Base-by-base conservation (phyloP, 2,888 invertebrate species). In the Drosophila differens region DNA sequence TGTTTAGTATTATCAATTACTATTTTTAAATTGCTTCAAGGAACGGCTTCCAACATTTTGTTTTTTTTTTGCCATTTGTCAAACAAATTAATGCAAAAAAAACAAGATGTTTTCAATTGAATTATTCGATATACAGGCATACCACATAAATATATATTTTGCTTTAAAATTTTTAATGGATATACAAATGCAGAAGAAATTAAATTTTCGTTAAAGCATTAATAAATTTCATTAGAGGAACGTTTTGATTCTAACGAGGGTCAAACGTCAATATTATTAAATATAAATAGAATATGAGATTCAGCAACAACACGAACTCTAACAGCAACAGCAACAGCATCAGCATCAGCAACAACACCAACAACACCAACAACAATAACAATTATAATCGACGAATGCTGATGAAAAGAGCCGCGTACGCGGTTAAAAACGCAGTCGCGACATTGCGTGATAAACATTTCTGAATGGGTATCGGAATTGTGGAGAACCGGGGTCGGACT, bases 371-470 rank as follows among this genome's bases (percentile, higher is more conserved):
- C 52, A 70, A n/a, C 16, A 55, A 51, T 22, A 65, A 44, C 39
- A 71, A 51, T 57, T 71, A 72, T 64, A 70, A 74, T 68, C 58
- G 60, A 60, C 57, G 73, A 74, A 67, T 58, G 63, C 61, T 76
- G 82, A 76, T 87, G 79, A 85, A 88, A 90, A 79, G 84, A 78
- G 89, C 89, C 88, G 88, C 84, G 55, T 37, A 70, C 70, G 64
- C 55, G 66, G 60, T 49, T 63, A 28, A 69, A 76, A 74, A 72
- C 70, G 54, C 74, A 70, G 83, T 79, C 88, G 88, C 88, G 90
- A 85, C 88, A 88, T 91, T 89, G 90, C 91, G 91, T 91, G 91
- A 86, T 91, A 85, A 91, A 81, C 88, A 78, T 85, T 85, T 87
- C 78, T 83, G 81, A 82, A 85, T 81, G 83, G 82, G 70, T 51